Percentiles rank a stretch among this genome's conserved stretches.
Evolutionary conservation across 1,140 invertebrate species (phyloP).

Genomic region (Tetranychus urticae): DNA sequence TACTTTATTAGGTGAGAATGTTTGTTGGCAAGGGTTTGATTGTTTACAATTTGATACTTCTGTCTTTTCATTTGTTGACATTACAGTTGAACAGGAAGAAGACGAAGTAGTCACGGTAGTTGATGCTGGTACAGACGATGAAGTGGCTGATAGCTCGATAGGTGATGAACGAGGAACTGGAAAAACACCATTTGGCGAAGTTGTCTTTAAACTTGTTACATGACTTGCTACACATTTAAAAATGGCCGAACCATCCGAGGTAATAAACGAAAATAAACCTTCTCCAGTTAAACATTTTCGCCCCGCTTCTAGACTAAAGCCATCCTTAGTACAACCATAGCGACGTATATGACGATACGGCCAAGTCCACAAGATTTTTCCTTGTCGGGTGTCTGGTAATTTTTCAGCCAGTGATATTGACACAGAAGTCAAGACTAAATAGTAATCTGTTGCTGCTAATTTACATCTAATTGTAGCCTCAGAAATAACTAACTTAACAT

Average conservation of each 20-base stretch:
- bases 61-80: no score
- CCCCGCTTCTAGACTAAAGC: slow-evolving; percentile 72
- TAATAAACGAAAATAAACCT: slow-evolving; percentile 48
- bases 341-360: slow-evolving; percentile 57
- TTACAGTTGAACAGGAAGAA: no score
- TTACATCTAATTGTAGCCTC: slow-evolving; percentile 48
- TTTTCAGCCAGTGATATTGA: slow-evolving; percentile 44
- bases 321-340: slow-evolving; percentile 53
- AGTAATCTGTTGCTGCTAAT: slow-evolving; percentile 36
- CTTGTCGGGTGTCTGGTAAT: slow-evolving; percentile 14
- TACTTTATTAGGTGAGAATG: no score
- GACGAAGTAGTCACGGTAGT: no score
- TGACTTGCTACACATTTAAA: slow-evolving; percentile 12
- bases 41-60: no score
- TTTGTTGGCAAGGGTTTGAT: no score
- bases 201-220: slow-evolving; percentile 10
- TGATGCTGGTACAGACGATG: no score
- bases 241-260: slow-evolving; percentile 13
- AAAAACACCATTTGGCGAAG: background rate
- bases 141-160: no score
- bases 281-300: slow-evolving; percentile 61
- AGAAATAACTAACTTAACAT: slow-evolving; percentile 45
- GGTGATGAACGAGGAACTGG: no score
- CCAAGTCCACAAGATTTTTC: slow-evolving; percentile 43
- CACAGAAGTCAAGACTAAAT: slow-evolving; percentile 39